phyloP scores from a whole-genome alignment of 2,797 vertebrate genomes.

The Acanthurus leucopareius region DNA sequence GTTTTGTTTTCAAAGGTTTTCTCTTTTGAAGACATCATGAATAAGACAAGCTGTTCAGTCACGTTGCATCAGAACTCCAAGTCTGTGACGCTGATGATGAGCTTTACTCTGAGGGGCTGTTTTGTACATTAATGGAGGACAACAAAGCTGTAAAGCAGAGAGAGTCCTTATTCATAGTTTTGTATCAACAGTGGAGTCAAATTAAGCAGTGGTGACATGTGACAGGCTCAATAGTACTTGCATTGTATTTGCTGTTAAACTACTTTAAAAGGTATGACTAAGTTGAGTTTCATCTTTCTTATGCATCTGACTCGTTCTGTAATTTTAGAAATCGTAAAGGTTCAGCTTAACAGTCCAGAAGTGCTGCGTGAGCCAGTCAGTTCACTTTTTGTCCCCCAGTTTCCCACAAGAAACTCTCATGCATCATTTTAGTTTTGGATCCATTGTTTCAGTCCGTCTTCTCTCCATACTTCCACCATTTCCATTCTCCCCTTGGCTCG shows the following conservation, averaged over 20 bases:
- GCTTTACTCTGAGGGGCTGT: slow-evolving; percentile 4
- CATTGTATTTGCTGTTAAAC: slow-evolving; percentile 4
- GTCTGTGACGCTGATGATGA: not conserved
- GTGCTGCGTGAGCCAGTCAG: not conserved
- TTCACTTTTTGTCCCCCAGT: not conserved
- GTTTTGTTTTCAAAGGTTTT: slow-evolving; percentile 12
- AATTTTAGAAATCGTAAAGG: slow-evolving; percentile 20
- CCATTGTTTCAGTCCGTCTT: slow-evolving; percentile 1
- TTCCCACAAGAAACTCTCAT: slow-evolving; percentile 42
- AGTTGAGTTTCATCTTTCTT: slow-evolving; percentile 8
- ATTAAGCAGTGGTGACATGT: slow-evolving; percentile 8
- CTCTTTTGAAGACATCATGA: slow-evolving; percentile 1
- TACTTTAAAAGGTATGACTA: slow-evolving; percentile 17
- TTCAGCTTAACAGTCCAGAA: not conserved
- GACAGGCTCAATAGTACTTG: not conserved
- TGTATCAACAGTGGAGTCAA: not conserved
- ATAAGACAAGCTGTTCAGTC: slow-evolving; percentile 2
- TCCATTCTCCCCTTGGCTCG: slow-evolving; percentile 13
- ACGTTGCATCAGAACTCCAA: slow-evolving; percentile 14
- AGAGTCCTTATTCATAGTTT: not conserved
- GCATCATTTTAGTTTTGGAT: slow-evolving; percentile 47
- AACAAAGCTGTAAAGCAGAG: slow-evolving; percentile 2
- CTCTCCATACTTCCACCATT: not conserved
- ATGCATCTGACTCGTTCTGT: not conserved
- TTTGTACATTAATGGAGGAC: not conserved